Evolutionary conservation across 1,140 invertebrate species (phyloP), one percentile per base, ranked within the genome.

Genomic region (Heliconius eleuchia): DNA sequence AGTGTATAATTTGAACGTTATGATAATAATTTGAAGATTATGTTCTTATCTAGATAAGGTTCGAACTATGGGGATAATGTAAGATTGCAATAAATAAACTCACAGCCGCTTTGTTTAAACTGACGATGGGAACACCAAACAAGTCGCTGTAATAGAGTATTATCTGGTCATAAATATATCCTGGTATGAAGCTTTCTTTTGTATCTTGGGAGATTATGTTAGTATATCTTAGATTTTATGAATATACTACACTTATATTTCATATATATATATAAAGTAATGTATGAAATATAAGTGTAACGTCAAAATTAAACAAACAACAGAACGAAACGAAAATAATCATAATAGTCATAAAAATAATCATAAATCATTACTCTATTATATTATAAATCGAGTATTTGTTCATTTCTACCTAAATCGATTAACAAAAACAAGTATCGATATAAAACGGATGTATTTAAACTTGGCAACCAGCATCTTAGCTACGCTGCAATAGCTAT

Each of bases 41-140:
- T 84, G 89, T 89, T 76, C 50, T 80, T 80, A 76, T 80, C 66
- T 23, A 72, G 46, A 71, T 79, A 75, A 66, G n/a, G 46, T 23
- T 30, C 70, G 70, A 71, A 66, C 73, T 52, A 39, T 71, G 72
- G 39, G n/a, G 57, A 78, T 71, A 79, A 85, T 78, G 83, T 73
- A 78, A 81, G 80, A 83, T 83, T 77, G 82, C 84, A 82, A 84
- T 84, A 77, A 82, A 84, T 84, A 77, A 77, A 78, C 75, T 79
- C 76, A 80, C 77, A 76, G 74, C 78, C 71, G 42, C 52, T 23
- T 70, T 85, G 83, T 89, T 87, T 87, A 85, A 85, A 85, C 86
- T 83, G 60, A 77, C 84, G 78, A 82, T 88, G 87, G 86, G 89
- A 89, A 91, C 87, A 80, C 85, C 86, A 91, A 91, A 91, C 87